Conservation (phyloP, 2,888 invertebrate species). For the Lasioglossum leucozonium region DNA sequence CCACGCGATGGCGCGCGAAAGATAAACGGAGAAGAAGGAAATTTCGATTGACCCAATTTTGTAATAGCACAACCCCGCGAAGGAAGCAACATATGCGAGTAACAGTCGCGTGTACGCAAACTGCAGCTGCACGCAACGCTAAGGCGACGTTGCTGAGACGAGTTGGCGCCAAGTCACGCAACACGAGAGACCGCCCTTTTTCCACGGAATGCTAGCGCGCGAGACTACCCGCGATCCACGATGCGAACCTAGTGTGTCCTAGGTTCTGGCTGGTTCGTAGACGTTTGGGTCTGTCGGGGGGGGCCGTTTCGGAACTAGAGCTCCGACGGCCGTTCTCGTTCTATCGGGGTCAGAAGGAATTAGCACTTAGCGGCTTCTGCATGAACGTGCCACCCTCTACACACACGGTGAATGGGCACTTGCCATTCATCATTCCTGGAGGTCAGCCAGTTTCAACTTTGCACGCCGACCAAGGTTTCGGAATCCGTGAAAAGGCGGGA, state of each 20-base stretch:
- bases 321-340: not conserved
- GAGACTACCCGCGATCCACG: not conserved
- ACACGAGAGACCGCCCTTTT: constrained; percentile 17
- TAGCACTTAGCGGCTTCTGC: not conserved
- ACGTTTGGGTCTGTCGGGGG: not conserved
- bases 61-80: not conserved
- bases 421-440: constrained; percentile 80
- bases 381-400: constrained; percentile 41
- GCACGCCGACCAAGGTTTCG: constrained; percentile 61
- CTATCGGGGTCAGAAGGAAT: constrained; percentile 15
- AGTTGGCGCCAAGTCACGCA: constrained; percentile 23
- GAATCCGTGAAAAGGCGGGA: constrained; percentile 63
- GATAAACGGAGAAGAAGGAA: not conserved
- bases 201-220: not conserved
- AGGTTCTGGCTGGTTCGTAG: not conserved
- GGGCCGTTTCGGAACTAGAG: no score
- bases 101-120: constrained; percentile 9
- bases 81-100: constrained; percentile 28
- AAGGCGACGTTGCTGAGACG: not conserved
- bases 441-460: constrained; percentile 78
- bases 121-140: not conserved
- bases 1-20: not conserved
- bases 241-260: not conserved
- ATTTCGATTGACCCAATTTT: constrained; percentile 15
- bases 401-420: constrained; percentile 75